Base-by-base conservation (phyloP, 2,888 invertebrate species). In the Plemyria rubiginata region DNA sequence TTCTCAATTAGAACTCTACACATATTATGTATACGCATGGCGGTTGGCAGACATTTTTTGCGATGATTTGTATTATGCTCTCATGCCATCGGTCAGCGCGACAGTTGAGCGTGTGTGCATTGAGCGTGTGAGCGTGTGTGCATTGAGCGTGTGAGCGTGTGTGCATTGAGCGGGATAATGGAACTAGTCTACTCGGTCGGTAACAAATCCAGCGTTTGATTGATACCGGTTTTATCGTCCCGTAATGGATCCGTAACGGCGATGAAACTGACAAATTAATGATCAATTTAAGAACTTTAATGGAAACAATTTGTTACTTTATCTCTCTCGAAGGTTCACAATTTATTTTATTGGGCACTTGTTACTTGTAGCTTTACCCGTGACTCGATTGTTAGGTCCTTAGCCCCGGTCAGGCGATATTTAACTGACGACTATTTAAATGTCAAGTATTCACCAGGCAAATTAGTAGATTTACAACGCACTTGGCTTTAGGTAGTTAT, bases 171-270 rank as follows among this genome's bases (percentile, higher is more conserved):
- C 55, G 16, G 41, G 13, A 46, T 67, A 60, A 64, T 65, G 60
- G 54, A 59, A 51, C 60, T 48, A 59, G 43, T 54, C 46, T 36
- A 45, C 13, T 41, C 54, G 57, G 43, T 65, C 57, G 64, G 70
- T 41, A 60, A 70, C 66, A 62, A 71, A 66, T 66, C 67, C 59
- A 55, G 55, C 63, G 54, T 61, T 68, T 67, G 68, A 68, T 68
- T 68, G 65, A 69, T 68, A 62, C 63, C 50, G 54, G 65, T 50
- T 65, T 68, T 64, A 65, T 58, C 49, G 50, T 29, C 38, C 32
- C 38, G 57, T 66, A 64, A 70, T 69, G 67, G 67, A 66, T 67
- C 64, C 59, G 63, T 59, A 60, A 62, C 62, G 56, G 60, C 62
- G 61, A 54, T 29, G n/a, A 52, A 51, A 54, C 56, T 66, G 67